Percentiles rank a stretch among this genome's conserved stretches.
These are phyloP conservation scores for Thysanoteuthis rhombus DNA, from an alignment of 2,888 invertebrate species.

Conservation along the genomic window DNA sequence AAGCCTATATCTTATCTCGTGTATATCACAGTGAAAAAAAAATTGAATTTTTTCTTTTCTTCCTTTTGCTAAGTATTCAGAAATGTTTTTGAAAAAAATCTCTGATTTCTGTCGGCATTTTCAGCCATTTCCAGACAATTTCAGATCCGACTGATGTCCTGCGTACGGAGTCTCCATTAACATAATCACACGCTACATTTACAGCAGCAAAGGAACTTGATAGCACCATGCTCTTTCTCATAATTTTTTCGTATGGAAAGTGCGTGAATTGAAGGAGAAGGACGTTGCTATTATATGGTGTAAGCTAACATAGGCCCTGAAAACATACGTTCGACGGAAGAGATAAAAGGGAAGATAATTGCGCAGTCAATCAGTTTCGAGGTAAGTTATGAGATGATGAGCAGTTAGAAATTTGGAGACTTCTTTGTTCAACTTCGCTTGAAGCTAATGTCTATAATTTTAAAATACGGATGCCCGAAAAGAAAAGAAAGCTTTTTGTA, in stretches of 20 bases:
- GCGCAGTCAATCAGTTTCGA: too few species aligned
- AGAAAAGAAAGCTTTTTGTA: too few species aligned
- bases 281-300: too few species aligned
- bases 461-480: too few species aligned
- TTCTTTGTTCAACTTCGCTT: too few species aligned
- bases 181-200: background rate
- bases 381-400: too few species aligned
- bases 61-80: background rate
- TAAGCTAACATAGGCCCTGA: too few species aligned
- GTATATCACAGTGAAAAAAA: background rate
- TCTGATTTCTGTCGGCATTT: background rate
- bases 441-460: too few species aligned
- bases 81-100: background rate
- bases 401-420: too few species aligned
- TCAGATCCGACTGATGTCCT: background rate
- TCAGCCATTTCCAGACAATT: background rate
- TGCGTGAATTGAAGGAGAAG: too few species aligned
- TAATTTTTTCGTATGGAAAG: background rate
- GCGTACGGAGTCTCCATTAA: background rate
- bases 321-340: too few species aligned
- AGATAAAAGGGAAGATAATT: too few species aligned
- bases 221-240: background rate
- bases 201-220: background rate
- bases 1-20: background rate
- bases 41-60: background rate